Percentiles rank a stretch among this genome's conserved stretches.
Evolutionary conservation across 1,140 invertebrate species (phyloP).

Genomic region (Oryctes rhinoceros): DNA sequence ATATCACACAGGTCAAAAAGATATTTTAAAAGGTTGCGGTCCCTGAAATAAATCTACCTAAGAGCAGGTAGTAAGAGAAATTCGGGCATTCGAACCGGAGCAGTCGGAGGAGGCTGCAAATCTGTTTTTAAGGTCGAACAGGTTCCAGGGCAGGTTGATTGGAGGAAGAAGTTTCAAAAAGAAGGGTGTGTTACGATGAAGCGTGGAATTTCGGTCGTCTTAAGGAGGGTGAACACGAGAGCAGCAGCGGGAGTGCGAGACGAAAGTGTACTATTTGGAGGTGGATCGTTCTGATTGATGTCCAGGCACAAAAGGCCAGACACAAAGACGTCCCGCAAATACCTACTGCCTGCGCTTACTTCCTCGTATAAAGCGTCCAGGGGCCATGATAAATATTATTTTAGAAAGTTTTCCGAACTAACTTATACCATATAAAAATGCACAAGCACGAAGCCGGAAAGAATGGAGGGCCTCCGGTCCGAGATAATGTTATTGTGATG

Average conservation of each 20-base stretch:
- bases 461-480: slow-evolving; percentile 42
- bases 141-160: slow-evolving; percentile 42
- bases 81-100: background rate
- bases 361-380: slow-evolving; percentile 16
- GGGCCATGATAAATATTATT: slow-evolving; percentile 51
- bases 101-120: slow-evolving; percentile 1
- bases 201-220: slow-evolving; percentile 34
- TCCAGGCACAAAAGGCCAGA: slow-evolving; percentile 40
- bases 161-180: slow-evolving; percentile 30
- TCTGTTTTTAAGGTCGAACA: slow-evolving; percentile 38
- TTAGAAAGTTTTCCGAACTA: slow-evolving; percentile 47
- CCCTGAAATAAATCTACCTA: background rate
- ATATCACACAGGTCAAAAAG: slow-evolving; percentile 20
- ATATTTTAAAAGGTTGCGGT: slow-evolving; percentile 4
- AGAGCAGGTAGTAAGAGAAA: slow-evolving; percentile 35
- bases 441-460: slow-evolving; percentile 47
- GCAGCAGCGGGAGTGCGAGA: slow-evolving; percentile 28
- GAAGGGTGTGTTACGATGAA: slow-evolving; percentile 12
- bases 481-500: slow-evolving; percentile 52
- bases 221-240: slow-evolving; percentile 12
- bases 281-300: slow-evolving; percentile 41
- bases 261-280: slow-evolving; percentile 28
- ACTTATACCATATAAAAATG: slow-evolving; percentile 51
- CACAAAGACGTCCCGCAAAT: slow-evolving; percentile 42
- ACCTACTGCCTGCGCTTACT: slow-evolving; percentile 1